Conservation (phyloP, 2,888 invertebrate species). For the Arrhopalites spinosus region DNA sequence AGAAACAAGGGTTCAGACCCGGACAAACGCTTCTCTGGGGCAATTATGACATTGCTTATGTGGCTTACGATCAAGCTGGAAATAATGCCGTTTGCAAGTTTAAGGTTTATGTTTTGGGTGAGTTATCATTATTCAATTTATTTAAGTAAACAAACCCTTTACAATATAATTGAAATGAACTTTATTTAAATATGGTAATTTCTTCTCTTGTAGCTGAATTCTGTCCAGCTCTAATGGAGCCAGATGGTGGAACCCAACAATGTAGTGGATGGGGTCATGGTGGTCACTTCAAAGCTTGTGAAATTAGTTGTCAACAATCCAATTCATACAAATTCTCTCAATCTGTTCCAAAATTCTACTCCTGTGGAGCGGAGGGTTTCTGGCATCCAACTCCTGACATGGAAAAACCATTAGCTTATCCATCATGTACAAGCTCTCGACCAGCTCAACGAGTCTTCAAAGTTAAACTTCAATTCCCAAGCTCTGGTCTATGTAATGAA, state of each 20-base stretch:
- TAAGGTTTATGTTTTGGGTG: slow-evolving; percentile 85
- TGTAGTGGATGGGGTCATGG: slow-evolving; percentile 67
- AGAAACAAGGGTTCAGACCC: slow-evolving; percentile 83
- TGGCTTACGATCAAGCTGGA: slow-evolving; percentile 90
- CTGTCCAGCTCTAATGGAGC: slow-evolving; percentile 85
- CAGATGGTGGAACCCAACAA: slow-evolving; percentile 84
- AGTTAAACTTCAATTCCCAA: slow-evolving; percentile 92
- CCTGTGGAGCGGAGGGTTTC: slow-evolving; percentile 96
- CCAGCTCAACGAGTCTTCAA: slow-evolving; percentile 94
- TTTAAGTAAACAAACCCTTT: background rate
- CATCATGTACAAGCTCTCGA: slow-evolving; percentile 88
- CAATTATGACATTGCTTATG: slow-evolving; percentile 87
- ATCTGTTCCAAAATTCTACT: slow-evolving; percentile 93
- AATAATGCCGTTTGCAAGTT: slow-evolving; percentile 91
- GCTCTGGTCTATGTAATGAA: slow-evolving; percentile 93
- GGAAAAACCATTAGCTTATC: slow-evolving; percentile 79
- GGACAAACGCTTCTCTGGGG: slow-evolving; percentile 90
- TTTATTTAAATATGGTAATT: background rate
- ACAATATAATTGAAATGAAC: background rate
- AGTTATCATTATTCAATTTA: slow-evolving; percentile 55
- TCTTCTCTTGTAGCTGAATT: slow-evolving; percentile 75
- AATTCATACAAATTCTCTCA: slow-evolving; percentile 85
- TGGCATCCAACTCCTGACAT: slow-evolving; percentile 90
- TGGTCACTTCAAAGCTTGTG: slow-evolving; percentile 78
- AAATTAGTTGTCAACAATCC: slow-evolving; percentile 77